Conservation (phyloP, 2,113 vertebrate genomes). For the Cryptotis parvus region DNA sequence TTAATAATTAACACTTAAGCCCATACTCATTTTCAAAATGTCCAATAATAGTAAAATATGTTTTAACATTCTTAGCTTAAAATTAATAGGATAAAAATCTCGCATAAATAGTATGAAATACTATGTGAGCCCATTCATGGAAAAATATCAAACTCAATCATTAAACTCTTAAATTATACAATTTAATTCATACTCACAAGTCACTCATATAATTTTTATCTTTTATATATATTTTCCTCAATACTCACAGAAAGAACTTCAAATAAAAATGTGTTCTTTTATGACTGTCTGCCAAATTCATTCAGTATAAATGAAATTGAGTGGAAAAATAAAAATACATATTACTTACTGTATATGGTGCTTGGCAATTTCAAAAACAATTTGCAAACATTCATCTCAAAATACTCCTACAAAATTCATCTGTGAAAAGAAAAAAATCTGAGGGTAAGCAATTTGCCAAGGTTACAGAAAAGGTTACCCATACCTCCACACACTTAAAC, state of each 20-base stretch:
- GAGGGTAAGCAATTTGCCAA: conserved; percentile 61
- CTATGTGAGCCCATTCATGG: background rate
- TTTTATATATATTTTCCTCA: conserved; percentile 52
- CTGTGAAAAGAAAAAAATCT: conserved; percentile 69
- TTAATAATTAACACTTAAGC: conserved; percentile 2
- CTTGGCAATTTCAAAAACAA: conserved; percentile 77
- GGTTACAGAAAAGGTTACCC: conserved; percentile 55
- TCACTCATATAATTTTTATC: conserved; percentile 13
- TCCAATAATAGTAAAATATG: background rate
- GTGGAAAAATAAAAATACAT: conserved; percentile 68
- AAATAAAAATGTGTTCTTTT: conserved; percentile 65
- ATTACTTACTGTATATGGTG: conserved; percentile 77
- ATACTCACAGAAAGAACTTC: conserved; percentile 46
- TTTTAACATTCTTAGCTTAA: background rate
- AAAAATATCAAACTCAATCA: background rate
- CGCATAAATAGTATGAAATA: background rate
- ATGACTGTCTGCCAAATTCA: conserved; percentile 63
- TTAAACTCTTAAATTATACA: conserved; percentile 56
- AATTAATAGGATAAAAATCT: background rate
- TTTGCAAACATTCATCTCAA: conserved; percentile 73
- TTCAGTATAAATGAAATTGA: conserved; percentile 55
- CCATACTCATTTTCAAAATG: conserved; percentile 12
- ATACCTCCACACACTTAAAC: background rate
- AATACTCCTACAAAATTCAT: conserved; percentile 71
- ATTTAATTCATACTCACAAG: conserved; percentile 38